Conservation (phyloP, 2,797 vertebrate genomes). For the Phalloptychus januarius region DNA sequence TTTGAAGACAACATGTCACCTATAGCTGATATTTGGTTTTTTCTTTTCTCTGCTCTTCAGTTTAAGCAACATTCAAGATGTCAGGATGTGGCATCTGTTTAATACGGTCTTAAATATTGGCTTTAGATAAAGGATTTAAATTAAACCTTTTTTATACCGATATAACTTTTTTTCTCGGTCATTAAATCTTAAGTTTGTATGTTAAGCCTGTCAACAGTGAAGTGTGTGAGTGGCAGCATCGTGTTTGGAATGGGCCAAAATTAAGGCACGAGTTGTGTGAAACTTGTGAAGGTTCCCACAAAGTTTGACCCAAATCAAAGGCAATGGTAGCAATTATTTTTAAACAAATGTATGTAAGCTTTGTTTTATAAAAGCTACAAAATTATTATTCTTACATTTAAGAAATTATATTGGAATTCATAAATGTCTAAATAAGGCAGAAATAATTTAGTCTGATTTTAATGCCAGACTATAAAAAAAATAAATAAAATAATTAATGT, state of each 20-base stretch:
- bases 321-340: neutral
- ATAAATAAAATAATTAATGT: neutral
- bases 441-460: neutral
- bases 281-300: neutral
- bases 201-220: too few species aligned
- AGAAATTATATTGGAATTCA: neutral
- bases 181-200: neutral
- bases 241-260: neutral
- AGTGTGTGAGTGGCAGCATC: neutral
- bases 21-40: constrained; percentile 4
- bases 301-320: neutral
- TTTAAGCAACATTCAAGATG: constrained; percentile 27
- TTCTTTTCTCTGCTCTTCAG: neutral
- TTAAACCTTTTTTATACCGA: neutral
- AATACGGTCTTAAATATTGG: neutral
- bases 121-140: neutral
- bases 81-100: neutral
- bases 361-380: neutral
- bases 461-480: neutral
- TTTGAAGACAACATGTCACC: neutral
- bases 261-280: neutral
- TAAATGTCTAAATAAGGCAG: neutral
- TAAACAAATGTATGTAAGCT: neutral
- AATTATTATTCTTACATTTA: neutral
- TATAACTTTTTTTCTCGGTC: neutral